Conservation (phyloP, 1,140 invertebrate genomes). For the Steinernema feltiae region DNA sequence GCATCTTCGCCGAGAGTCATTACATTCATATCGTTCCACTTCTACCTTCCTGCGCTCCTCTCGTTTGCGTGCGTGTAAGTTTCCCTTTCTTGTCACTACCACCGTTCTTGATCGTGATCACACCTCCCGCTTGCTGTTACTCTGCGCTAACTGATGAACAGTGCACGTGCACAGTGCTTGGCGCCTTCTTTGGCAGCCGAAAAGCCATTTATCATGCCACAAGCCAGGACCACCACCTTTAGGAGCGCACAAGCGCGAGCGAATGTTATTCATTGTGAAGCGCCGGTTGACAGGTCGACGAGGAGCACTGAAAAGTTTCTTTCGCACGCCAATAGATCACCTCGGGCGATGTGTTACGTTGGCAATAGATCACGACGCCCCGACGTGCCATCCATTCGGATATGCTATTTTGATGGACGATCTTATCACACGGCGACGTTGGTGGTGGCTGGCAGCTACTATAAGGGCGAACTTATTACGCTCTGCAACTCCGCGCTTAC, state of each 20-base stretch:
- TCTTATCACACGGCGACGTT: conserved; percentile 4
- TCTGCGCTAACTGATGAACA: no score
- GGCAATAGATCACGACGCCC: background rate
- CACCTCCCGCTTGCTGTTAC: background rate
- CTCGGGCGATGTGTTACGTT: conserved; percentile 12
- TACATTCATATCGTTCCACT: no score
- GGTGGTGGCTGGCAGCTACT: background rate
- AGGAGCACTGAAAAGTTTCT: conserved; percentile 13
- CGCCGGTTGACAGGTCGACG: background rate
- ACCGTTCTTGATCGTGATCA: no score
- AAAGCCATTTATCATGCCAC: conserved; percentile 8
- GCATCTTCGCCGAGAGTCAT: background rate
- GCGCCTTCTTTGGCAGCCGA: background rate
- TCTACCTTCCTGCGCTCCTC: no score
- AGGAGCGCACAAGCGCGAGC: no score
- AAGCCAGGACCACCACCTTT: conserved; percentile 6
- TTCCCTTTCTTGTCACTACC: no score
- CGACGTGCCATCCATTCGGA: conserved; percentile 13
- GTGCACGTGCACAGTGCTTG: background rate
- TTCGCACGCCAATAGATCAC: conserved; percentile 13
- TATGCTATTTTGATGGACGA: conserved; percentile 13
- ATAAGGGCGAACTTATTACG: conserved; percentile 8
- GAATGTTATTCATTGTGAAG: background rate
- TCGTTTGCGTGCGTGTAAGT: no score
- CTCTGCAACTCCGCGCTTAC: conserved; percentile 12